These are phyloP conservation scores for Argopecten irradians DNA, from an alignment of 1,140 invertebrate genomes.

Conservation along the genomic window DNA sequence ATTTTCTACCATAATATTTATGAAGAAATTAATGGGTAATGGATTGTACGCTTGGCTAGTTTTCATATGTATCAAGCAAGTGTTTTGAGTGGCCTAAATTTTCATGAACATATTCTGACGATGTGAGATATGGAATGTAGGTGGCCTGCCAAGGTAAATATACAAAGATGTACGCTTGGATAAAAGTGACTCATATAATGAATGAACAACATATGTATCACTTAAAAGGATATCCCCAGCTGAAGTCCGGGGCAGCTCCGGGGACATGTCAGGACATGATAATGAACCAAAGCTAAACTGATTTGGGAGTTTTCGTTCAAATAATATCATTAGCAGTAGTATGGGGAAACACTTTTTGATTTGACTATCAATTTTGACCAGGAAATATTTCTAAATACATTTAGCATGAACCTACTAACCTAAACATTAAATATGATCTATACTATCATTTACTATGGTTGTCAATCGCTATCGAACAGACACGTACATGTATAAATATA, in stretches of 20 bases:
- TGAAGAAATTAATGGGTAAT: not conserved
- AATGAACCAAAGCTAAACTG: not conserved
- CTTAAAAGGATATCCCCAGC: not conserved
- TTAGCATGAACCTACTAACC: too few species aligned
- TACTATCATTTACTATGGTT: not conserved
- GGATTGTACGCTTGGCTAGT: not conserved
- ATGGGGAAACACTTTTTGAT: not conserved
- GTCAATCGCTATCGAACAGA: not conserved
- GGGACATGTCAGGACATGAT: not conserved
- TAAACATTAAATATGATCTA: not conserved
- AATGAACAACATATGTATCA: conserved; percentile 2
- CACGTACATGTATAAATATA: too few species aligned
- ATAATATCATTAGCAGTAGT: not conserved
- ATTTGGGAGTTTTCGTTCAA: not conserved
- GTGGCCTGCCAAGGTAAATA: not conserved
- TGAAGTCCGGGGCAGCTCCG: not conserved
- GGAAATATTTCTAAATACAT: too few species aligned
- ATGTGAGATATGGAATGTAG: not conserved
- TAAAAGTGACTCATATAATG: conserved; percentile 4
- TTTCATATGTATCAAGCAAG: not conserved
- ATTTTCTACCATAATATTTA: not conserved
- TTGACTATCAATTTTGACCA: too few species aligned
- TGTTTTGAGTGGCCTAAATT: not conserved
- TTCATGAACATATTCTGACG: not conserved
- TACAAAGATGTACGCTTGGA: not conserved